Conservation (phyloP, 2,797 vertebrate species). For the Coreius guichenoti region DNA sequence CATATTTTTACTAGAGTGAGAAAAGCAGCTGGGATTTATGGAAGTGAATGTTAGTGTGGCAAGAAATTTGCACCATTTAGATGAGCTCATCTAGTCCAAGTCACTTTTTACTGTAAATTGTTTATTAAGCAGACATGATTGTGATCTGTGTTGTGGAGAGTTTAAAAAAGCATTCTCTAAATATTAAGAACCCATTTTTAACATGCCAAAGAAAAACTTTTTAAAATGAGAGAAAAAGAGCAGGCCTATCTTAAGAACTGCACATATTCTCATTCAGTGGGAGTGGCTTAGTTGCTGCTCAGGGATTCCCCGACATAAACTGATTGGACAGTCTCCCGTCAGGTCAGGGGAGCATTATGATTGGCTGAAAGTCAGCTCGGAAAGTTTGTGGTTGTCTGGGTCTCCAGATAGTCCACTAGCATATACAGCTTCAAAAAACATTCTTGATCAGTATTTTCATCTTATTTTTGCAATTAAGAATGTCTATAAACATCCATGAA, state of each 20-base stretch:
- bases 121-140: slow-evolving; percentile 25
- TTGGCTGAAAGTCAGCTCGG: slow-evolving; percentile 69
- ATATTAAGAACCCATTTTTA: slow-evolving; percentile 48
- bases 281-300: slow-evolving; percentile 57
- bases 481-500: background rate
- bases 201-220: slow-evolving; percentile 1
- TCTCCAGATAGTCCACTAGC: slow-evolving; percentile 6
- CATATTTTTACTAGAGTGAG: background rate
- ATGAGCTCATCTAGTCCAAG: background rate
- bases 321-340: slow-evolving; percentile 65
- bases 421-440: background rate
- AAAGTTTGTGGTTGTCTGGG: slow-evolving; percentile 68
- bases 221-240: slow-evolving; percentile 8
- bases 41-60: background rate
- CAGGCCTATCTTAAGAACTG: slow-evolving; percentile 22
- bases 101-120: background rate
- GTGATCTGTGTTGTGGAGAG: background rate
- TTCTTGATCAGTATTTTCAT: background rate
- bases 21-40: slow-evolving; percentile 23
- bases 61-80: background rate
- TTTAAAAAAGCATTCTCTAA: slow-evolving; percentile 34
- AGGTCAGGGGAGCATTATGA: slow-evolving; percentile 58
- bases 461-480: background rate
- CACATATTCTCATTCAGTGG: slow-evolving; percentile 55
- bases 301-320: slow-evolving; percentile 57